Evolutionary conservation across 2,797 vertebrate species (phyloP).

Genomic region (Prionace glauca): DNA sequence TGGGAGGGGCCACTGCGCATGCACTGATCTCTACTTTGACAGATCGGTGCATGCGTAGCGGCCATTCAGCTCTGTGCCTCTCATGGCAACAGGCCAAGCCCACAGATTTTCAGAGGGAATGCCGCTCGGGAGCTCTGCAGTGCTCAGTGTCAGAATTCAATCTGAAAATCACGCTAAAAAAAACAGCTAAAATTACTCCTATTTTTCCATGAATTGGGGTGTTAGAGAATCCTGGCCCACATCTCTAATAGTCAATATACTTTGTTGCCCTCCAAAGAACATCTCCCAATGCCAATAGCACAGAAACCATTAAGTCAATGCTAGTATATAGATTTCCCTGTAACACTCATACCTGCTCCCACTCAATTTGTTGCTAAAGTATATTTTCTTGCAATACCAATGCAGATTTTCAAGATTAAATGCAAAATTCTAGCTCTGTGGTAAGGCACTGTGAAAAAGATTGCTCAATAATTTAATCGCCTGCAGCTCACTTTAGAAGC

Average conservation of each 20-base stretch:
- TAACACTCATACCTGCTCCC: background rate
- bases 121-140: too few relatives aligned
- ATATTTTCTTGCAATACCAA: background rate
- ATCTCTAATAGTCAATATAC: background rate
- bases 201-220: too few relatives aligned
- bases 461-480: background rate
- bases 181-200: too few relatives aligned
- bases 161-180: too few relatives aligned
- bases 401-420: background rate
- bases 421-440: background rate
- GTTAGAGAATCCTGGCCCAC: too few relatives aligned
- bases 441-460: background rate
- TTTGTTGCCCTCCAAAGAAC: background rate
- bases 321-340: background rate
- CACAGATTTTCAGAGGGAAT: too few relatives aligned
- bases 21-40: too few relatives aligned
- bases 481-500: background rate
- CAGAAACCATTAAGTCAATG: background rate
- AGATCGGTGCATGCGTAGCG: too few relatives aligned
- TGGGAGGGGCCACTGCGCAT: too few relatives aligned
- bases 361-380: background rate
- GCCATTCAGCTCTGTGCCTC: too few relatives aligned
- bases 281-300: background rate
- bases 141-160: too few relatives aligned
- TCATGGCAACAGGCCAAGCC: too few relatives aligned